Evolutionary conservation across 92 coral and sea anemone species (phyloP), one percentile per base, ranked within the genome.

Genomic region (Umimayanthus kanabou): DNA sequence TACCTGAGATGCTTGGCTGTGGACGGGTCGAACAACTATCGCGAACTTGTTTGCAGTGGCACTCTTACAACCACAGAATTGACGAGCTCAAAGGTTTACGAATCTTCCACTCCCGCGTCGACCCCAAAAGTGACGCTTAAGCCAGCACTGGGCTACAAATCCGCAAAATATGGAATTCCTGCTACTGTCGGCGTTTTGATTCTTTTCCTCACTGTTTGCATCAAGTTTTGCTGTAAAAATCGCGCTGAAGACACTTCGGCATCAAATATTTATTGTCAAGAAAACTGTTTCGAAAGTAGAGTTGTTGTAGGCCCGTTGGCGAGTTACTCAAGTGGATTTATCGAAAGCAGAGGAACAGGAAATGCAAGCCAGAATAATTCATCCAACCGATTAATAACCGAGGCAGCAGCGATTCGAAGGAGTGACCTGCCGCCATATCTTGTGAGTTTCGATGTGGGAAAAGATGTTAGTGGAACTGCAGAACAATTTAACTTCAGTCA

Each of bases 81-180:
- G 43, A 73, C 40, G 40, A 73, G 40, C 43, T 50, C 57, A 50
- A 50, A 50, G 57, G 3, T 50, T 50, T 50, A 10, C 16, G 57
- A 50, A 50, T 11, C 57, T 50, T 50, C 57, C 3, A 50, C 57
- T 50, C 16, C 3, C 16, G 3, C 16, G 15, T 50, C 57, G 57
- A 50, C 57, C 14, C 16, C 57, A 14, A 10, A 50, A 50, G 13
- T 16, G 16, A 13, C 57, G 57, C 57, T 10, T 2, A 29, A 39
- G 25, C n/a, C 77, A 11, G 20, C 42, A 29, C 45, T 73, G 77
- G n/a, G 4, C 20, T 73, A 73, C 9, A 2, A 73, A 30, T 73
- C 77, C 20, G 77, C 77, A 30, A 73, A 73, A 13, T 73, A 73
- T 73, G 77, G 77, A 73, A 73, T 73, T 30, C n/a, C 77, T 13